Evolutionary conservation across 2,888 invertebrate genomes (phyloP), one percentile per base, ranked within the genome.

Genomic region (Calameuta idolon): DNA sequence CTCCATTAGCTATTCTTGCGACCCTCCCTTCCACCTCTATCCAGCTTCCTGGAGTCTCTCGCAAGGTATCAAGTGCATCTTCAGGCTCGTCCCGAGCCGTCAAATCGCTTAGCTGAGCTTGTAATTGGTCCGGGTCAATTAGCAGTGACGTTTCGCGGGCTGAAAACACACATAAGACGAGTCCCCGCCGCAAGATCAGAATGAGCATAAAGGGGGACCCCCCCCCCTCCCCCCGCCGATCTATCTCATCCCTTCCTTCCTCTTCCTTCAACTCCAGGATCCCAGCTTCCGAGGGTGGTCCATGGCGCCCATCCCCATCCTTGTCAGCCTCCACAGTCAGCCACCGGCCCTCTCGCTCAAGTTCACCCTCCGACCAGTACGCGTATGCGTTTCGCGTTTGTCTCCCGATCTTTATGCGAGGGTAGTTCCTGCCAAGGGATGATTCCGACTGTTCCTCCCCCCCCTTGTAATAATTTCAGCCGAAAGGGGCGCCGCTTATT

Each of bases 401-500:
- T 77, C 77, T 78, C 74, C 77, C 81, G 78, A 85, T 85, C 82
- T 82, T 85, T 84, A 81, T 83, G 85, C 81, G 81, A 82, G 71
- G 81, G 76, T 75, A 77, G 81, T 9, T 55, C 23, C 55, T 55
- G 9, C 55, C 23, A 74, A 74, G 37, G 15, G 73, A 35, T 74
- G 71, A 4, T 33, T 71, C 35, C 9, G 30, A 82, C 81, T 82
- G 82, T 82, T 81, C 80, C 77, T 78, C 82, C 84, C 81, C 84
- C 81, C 80, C 81, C 75, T 77, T 82, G 80, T 83, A 86, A 85
- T 85, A 85, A 85, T 82, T 84, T 85, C 81, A 81, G 79, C 34
- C 71, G 79, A 81, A 75, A 80, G 77, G 79, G 80, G 85, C 80
- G 79, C 82, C 82, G 87, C 85, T 89, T 88, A 89, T 90, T 90